Base-by-base conservation (phyloP, 2,797 vertebrate genomes). In the Schizopygopsis malacanthus region DNA sequence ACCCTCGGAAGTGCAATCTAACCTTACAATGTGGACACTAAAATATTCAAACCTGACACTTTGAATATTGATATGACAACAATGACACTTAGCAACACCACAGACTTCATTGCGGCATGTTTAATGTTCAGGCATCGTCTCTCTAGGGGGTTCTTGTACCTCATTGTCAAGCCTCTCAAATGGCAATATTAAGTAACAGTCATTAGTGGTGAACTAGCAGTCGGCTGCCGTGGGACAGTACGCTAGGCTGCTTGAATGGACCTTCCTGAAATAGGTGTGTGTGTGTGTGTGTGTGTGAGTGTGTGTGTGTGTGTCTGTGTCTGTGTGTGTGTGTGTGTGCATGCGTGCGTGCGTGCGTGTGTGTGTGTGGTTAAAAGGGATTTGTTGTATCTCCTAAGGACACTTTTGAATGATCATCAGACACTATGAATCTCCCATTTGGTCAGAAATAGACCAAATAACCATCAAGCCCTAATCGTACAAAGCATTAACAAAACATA, bases 161-260 rank as follows among this genome's bases (percentile, higher is more conserved):
- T 59, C 39, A 70, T 85, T 70, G 47, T 47, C 50, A 84, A 12
- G 13, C 22, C 18, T 77, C 83, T 85, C 75, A 79, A 12, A 70
- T 70, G 52, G 65, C 75, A 71, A 85, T 79, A 85, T 85, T 79
- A 79, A 71, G 71, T 71, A 87, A 59, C 79, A 87, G 52, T 70
- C 50, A 82, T 78, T 63, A 72, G 69, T 67, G 39, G 69, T 7
- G 3, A 67, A 45, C 15, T 83, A 11, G 61, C 63, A 43, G 37
- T 65, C 20, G 0, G 61, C 33, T 67, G 73, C 28, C 2, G 28
- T 28, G 28, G 1, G 28, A 28, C 28, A 33, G 28, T 33, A 33
- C 28, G 28, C 28, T 33, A 33, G 28, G 28, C 28, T 33, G 28
- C 28, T 33, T 33, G 28, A 33, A 33, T 33, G 28, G 28, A 33